A percentile compares a stretch with the other conserved stretches of the same genome.
phyloP scores from a whole-genome alignment of 2,888 invertebrate species.

The Blera fallax region DNA sequence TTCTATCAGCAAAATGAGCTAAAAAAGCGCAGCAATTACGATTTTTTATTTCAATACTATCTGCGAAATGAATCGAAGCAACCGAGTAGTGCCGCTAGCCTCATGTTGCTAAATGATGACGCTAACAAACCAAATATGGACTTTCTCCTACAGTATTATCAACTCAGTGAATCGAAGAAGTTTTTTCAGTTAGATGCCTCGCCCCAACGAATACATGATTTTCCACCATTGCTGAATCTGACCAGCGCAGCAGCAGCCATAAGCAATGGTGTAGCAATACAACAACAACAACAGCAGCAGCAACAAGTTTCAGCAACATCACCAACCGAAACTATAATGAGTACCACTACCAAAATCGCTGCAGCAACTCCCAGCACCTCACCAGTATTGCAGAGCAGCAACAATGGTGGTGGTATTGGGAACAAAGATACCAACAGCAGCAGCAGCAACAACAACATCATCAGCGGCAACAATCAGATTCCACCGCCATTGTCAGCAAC shows the following conservation, averaged over 20 bases:
- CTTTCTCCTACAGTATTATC: conserved; percentile 80
- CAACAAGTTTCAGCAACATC: conserved; percentile 61
- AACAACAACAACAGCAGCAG: conserved; percentile 65
- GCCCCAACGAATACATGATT: conserved; percentile 80
- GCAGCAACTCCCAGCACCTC: conserved; percentile 58
- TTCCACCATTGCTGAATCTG: conserved; percentile 75
- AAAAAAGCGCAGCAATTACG: conserved; percentile 80
- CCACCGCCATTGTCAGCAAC: conserved; percentile 16
- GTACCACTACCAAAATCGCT: conserved; percentile 1
- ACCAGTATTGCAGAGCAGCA: conserved; percentile 31
- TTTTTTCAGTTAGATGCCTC: conserved; percentile 82
- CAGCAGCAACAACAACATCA: conserved; percentile 65
- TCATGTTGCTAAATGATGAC: conserved; percentile 60
- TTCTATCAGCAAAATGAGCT: conserved; percentile 80
- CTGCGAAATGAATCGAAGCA: conserved; percentile 77
- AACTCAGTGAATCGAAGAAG: conserved; percentile 81
- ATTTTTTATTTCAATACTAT: conserved; percentile 81
- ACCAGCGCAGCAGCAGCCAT: conserved; percentile 56
- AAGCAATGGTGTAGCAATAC: conserved; percentile 48
- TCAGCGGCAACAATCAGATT: conserved; percentile 46
- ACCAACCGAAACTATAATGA: conserved; percentile 39
- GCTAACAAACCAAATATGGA: conserved; percentile 79
- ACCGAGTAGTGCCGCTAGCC: conserved; percentile 67
- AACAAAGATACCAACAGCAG: conserved; percentile 63
- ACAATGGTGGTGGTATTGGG: conserved; percentile 51